Percentiles rank a stretch among this genome's conserved stretches.
Conservation (phyloP, 2,888 invertebrate genomes). For the Lycocerus yunnanus region DNA sequence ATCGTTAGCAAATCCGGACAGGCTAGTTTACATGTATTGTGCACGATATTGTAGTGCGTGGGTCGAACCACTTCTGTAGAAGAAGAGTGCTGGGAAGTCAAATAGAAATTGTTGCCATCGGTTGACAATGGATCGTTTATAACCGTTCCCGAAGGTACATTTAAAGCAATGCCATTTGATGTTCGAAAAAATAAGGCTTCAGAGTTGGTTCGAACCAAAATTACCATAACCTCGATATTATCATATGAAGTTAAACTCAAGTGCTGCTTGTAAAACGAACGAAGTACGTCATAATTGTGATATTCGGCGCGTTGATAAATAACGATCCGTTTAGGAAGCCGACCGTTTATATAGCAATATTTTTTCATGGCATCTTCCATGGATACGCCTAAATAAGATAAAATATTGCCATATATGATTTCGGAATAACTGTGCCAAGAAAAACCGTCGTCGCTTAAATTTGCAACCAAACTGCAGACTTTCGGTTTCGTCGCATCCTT, state of each 20-base stretch:
- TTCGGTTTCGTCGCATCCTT: background rate
- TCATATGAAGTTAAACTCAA: background rate
- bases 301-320: background rate
- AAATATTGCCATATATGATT: background rate
- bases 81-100: background rate
- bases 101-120: background rate
- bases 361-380: background rate
- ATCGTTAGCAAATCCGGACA: background rate
- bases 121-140: background rate
- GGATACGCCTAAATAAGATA: background rate
- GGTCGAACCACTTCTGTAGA: background rate
- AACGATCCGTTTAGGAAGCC: background rate
- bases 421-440: background rate
- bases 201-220: background rate
- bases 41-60: background rate
- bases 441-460: background rate
- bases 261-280: background rate
- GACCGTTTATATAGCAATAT: background rate
- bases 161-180: background rate
- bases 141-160: background rate
- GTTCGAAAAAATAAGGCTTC: background rate
- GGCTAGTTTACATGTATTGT: background rate
- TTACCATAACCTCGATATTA: background rate
- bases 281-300: background rate
- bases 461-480: background rate